Percentiles rank a stretch among this genome's conserved stretches.
phyloP scores from a whole-genome alignment of 2,113 vertebrate genomes.

The Atherinomorus stipes region DNA sequence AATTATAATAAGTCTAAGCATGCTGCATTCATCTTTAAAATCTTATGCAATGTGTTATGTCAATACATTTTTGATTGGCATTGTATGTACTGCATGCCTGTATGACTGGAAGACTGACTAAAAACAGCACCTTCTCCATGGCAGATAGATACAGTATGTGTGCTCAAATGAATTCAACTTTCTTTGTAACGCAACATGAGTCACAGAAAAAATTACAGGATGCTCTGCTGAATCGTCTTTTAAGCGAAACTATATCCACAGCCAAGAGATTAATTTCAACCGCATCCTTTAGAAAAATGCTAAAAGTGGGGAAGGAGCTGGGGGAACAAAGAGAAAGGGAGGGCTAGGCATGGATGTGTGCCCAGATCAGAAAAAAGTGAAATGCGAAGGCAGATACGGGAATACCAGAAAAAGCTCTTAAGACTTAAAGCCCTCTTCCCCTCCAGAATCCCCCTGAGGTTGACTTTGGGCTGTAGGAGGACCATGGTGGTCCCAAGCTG shows the following conservation, averaged over 20 bases:
- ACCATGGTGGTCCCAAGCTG: background rate
- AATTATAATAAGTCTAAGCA: background rate
- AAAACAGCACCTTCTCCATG: conserved; percentile 26
- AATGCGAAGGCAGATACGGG: no score
- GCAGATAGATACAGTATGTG: background rate
- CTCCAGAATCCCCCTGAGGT: background rate
- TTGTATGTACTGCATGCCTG: no score
- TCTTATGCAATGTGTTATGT: background rate
- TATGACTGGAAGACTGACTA: background rate
- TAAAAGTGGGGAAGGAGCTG: no score
- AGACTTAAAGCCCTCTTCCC: background rate
- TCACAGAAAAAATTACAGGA: background rate
- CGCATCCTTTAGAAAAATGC: no score
- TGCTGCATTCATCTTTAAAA: background rate
- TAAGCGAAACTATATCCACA: no score
- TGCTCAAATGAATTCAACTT: conserved; percentile 29
- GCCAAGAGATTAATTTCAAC: no score
- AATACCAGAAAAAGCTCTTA: background rate
- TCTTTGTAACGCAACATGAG: background rate
- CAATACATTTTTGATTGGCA: conserved; percentile 1
- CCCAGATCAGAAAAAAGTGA: no score
- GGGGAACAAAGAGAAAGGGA: no score
- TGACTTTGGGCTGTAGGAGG: background rate
- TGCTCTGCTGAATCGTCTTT: background rate
- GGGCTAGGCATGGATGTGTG: no score